Percentiles rank a stretch among this genome's conserved stretches.
Evolutionary conservation across 2,888 invertebrate species (phyloP).

Genomic region (Heliconius erato): DNA sequence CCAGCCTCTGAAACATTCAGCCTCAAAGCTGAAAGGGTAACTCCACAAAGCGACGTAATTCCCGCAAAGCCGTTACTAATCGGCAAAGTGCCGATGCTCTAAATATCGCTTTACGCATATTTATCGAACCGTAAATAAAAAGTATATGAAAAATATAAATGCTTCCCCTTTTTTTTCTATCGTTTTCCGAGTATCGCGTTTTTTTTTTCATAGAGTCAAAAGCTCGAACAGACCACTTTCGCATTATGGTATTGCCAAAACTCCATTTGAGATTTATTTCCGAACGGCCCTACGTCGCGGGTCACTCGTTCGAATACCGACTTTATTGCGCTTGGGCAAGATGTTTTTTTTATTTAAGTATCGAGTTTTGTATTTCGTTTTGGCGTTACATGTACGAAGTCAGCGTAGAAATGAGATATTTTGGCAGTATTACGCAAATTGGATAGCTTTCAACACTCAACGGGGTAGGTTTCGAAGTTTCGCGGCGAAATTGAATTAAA

Average conservation of each 20-base stretch:
- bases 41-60: constrained; percentile 69
- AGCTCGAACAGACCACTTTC: constrained; percentile 86
- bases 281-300: constrained; percentile 60
- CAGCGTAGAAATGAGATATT: constrained; percentile 86
- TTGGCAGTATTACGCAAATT: constrained; percentile 87
- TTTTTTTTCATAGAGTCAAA: constrained; percentile 85
- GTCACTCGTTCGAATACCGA: constrained; percentile 51
- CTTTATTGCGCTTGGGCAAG: constrained; percentile 53
- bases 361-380: constrained; percentile 60
- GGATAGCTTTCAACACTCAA: constrained; percentile 87
- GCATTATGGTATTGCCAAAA: constrained; percentile 86
- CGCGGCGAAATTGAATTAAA: constrained; percentile 85
- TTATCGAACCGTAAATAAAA: constrained; percentile 84
- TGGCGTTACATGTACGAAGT: constrained; percentile 63
- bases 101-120: constrained; percentile 84
- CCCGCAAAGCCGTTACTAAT: constrained; percentile 77
- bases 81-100: constrained; percentile 83
- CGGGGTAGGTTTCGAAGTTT: constrained; percentile 85
- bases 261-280: constrained; percentile 72
- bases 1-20: constrained; percentile 77
- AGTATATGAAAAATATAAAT: constrained; percentile 86
- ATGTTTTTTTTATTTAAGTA: constrained; percentile 53
- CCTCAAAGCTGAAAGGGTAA: constrained; percentile 82
- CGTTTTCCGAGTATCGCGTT: constrained; percentile 82
- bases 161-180: constrained; percentile 78